Conservation (phyloP, 2,888 invertebrate species). For the Prenolepis imparis region DNA sequence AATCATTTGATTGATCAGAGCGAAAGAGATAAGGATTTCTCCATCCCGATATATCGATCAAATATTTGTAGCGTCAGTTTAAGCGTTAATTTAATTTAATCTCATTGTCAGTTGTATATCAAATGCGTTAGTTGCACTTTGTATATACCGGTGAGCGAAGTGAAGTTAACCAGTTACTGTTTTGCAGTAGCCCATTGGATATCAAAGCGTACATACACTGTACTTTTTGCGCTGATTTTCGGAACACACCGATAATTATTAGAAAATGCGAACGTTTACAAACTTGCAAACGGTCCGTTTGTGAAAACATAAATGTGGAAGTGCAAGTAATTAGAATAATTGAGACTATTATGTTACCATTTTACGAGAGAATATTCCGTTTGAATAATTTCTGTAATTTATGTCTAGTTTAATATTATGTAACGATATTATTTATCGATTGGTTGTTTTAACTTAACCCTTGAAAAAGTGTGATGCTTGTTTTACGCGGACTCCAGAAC, state of each 20-base stretch:
- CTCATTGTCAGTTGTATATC: too few species aligned
- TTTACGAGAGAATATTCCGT: background rate
- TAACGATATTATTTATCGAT: constrained; percentile 17
- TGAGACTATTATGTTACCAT: background rate
- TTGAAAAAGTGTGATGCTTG: constrained; percentile 78
- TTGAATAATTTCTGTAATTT: background rate
- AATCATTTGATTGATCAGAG: too few species aligned
- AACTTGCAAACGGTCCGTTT: background rate
- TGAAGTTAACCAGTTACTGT: too few species aligned
- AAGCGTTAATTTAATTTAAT: too few species aligned
- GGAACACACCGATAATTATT: background rate
- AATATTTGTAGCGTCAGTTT: too few species aligned
- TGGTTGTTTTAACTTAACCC: constrained; percentile 58
- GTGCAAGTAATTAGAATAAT: background rate
- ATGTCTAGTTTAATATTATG: constrained; percentile 16
- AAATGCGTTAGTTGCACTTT: too few species aligned
- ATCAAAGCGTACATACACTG: too few species aligned
- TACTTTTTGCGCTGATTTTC: background rate
- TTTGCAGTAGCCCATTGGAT: too few species aligned
- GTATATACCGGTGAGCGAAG: too few species aligned
- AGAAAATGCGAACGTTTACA: background rate
- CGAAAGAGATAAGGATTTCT: too few species aligned
- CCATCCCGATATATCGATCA: too few species aligned
- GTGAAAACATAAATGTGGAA: constrained; percentile 10
- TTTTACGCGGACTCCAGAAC: constrained; percentile 83